Evolutionary conservation across 2,888 invertebrate genomes (phyloP), one percentile per base, ranked within the genome.

Genomic region (Encarsia formosa): DNA sequence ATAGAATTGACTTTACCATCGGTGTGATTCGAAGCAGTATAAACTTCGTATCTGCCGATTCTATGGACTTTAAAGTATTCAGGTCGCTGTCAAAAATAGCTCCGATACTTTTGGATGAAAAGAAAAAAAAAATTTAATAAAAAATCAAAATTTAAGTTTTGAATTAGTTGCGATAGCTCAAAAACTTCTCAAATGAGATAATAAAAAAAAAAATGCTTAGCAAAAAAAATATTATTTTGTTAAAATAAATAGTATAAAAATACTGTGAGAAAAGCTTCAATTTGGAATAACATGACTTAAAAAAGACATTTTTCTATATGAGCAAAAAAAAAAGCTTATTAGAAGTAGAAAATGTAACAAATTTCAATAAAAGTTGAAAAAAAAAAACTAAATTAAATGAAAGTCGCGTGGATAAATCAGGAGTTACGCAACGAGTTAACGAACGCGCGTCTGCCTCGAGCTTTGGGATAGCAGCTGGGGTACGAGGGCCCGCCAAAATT

Each of bases 401-500:
- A 15, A 20, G 31, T 19, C 31, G 46, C 11, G 15, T 22, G 32
- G 8, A 15, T 4, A 16, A 5, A 41, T 39, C 16, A 22, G 26
- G 11, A 1, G 59, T 66, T 67, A 63, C 69, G 67, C 67, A 69
- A 67, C 64, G 59, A 61, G 65, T 69, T 69, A 63, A 64, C 63
- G 63, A 63, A 66, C 63, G 61, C 60, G 29, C 26, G 23, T 37
- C 23, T 23, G 57, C 55, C 40, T n/a, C 34, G 34, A 8, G 34
- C 32, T 13, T 5, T 32, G 32, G 8, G n/a, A 13, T 5, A 58
- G 56, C 59, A 61, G 61, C 59, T 41, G 58, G 56, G 56, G 60
- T 64, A 38, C 37, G 63, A 65, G 65, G 63, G 66, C 57, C 58
- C 54, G 62, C 68, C 67, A 69, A 68, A 69, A 68, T 69, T 70